Conservation (phyloP, 2,113 vertebrate genomes). For the Struthidea cinerea region DNA sequence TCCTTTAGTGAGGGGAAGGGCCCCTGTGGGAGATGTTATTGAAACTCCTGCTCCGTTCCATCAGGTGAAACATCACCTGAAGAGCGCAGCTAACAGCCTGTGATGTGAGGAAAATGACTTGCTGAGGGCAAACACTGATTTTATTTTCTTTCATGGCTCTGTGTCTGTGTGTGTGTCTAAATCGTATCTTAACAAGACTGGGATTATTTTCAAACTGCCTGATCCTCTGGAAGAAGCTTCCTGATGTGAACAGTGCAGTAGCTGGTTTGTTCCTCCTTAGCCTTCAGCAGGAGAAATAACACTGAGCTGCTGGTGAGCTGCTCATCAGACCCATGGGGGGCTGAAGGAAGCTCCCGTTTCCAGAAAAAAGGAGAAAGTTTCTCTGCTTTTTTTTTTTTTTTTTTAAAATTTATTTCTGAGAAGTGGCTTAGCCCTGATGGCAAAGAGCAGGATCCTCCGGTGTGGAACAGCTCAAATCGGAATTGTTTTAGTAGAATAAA, state of each 20-base stretch:
- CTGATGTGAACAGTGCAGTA: not conserved
- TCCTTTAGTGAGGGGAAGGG: not conserved
- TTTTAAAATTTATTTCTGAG: not conserved
- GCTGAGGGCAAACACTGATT: not conserved
- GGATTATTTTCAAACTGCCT: not conserved
- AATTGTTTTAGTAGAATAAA: not conserved
- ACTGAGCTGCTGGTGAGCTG: not conserved
- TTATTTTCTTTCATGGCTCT: not conserved
- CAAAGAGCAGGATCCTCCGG: not conserved
- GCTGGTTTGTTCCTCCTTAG: not conserved
- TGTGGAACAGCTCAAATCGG: not conserved
- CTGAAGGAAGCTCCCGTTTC: not conserved
- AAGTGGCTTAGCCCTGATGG: not conserved
- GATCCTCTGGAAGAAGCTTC: not conserved
- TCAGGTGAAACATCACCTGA: not conserved
- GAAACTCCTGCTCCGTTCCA: not conserved
- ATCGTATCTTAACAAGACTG: accelerated
- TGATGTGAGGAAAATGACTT: not conserved
- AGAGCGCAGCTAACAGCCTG: not conserved
- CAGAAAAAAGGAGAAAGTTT: not conserved
- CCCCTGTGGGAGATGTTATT: not conserved
- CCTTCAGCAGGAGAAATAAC: not conserved
- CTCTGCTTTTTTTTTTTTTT: not conserved
- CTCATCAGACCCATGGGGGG: not conserved
- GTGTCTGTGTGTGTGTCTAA: not conserved